These are phyloP conservation scores for Fragum fragum DNA, from an alignment of 2,888 invertebrate genomes.

Conservation along the genomic window DNA sequence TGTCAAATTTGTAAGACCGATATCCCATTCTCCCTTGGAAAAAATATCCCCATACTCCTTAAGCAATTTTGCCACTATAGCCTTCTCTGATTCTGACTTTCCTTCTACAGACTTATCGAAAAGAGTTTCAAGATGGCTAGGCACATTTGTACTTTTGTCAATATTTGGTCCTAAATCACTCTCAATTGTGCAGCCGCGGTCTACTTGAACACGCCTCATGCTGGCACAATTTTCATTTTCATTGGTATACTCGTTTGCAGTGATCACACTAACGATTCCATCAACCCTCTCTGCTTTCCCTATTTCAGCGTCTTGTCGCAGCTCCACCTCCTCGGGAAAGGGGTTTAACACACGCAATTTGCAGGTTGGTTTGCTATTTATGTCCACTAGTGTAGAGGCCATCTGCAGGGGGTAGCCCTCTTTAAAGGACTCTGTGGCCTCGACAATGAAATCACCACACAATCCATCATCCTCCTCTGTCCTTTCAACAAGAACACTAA, in stretches of 20 bases:
- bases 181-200: neutral
- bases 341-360: slow-evolving; percentile 41
- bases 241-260: neutral
- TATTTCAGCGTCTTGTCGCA: slow-evolving; percentile 40
- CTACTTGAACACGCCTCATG: slow-evolving; percentile 16
- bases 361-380: slow-evolving; percentile 19
- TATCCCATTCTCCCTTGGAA: no score
- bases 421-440: no score
- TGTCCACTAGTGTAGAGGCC: slow-evolving; percentile 40
- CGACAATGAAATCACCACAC: no score
- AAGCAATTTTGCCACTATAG: slow-evolving; percentile 28
- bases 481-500: slow-evolving; percentile 50
- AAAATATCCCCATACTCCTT: no score
- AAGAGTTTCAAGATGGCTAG: neutral
- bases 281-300: slow-evolving; percentile 36
- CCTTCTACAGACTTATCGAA: no score
- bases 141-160: neutral
- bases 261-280: neutral
- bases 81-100: no score
- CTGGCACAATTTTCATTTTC: slow-evolving; percentile 12
- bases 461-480: slow-evolving; percentile 35
- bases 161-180: neutral
- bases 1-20: no score
- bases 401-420: slow-evolving; percentile 28
- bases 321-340: neutral